These are phyloP conservation scores for Aelia acuminata DNA, from an alignment of 2,888 invertebrate species.

Conservation along the genomic window DNA sequence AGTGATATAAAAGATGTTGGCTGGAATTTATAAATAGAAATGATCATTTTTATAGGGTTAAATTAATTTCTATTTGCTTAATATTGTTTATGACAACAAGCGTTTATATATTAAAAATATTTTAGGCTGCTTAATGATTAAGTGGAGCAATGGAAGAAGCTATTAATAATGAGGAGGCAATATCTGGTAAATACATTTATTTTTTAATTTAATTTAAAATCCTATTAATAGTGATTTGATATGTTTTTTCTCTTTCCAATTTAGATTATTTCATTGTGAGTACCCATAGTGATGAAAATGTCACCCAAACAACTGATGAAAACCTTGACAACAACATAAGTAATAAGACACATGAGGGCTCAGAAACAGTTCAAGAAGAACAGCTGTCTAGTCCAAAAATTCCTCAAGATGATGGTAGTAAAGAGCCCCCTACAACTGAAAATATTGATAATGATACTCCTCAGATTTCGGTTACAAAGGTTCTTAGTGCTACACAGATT, in stretches of 20 bases:
- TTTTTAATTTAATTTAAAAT: not conserved
- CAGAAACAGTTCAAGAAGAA: not conserved
- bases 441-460: not conserved
- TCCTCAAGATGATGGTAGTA: slow-evolving; percentile 19
- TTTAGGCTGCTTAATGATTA: slow-evolving; percentile 56
- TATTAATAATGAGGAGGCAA: slow-evolving; percentile 55
- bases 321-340: not conserved
- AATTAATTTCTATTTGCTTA: not conserved
- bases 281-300: slow-evolving; percentile 39
- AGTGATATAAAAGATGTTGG: not conserved
- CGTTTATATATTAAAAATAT: not conserved
- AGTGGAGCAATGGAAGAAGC: slow-evolving; percentile 54
- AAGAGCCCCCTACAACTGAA: slow-evolving; percentile 6
- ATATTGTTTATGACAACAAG: not conserved
- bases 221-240: not conserved
- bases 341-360: not conserved
- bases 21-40: not conserved
- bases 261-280: slow-evolving; percentile 57
- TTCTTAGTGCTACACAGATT: slow-evolving; percentile 55
- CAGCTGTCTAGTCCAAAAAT: not conserved
- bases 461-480: slow-evolving; percentile 52
- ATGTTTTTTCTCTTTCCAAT: not conserved
- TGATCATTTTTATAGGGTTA: not conserved
- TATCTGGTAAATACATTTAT: slow-evolving; percentile 49
- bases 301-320: slow-evolving; percentile 20